Evolutionary conservation across 2,797 vertebrate genomes (phyloP).

Genomic region (Leuciscus waleckii): DNA sequence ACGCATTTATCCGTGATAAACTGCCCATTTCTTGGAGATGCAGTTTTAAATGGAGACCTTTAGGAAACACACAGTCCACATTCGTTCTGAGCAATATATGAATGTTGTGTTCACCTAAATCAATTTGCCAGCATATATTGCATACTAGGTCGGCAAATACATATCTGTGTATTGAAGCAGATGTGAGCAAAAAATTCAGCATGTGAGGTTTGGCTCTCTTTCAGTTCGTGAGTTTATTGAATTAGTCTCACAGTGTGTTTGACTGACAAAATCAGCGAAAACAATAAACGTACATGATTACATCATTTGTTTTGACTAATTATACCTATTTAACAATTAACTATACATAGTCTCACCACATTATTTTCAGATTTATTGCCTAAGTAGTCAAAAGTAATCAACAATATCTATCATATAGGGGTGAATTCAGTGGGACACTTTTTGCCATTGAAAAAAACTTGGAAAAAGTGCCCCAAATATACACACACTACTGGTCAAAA

Average conservation of each 20-base stretch:
- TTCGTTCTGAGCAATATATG: neutral
- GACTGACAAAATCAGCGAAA: conserved; percentile 6
- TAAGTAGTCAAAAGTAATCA: no score
- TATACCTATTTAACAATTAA: neutral
- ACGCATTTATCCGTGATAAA: conserved; percentile 19
- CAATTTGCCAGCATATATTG: neutral
- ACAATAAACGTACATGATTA: no score
- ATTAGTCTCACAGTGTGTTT: neutral
- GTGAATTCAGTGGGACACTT: no score
- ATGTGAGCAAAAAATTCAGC: neutral
- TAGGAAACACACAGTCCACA: neutral
- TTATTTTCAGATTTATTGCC: neutral
- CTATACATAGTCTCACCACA: neutral
- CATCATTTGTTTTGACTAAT: neutral
- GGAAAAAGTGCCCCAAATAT: no score
- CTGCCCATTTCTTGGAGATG: conserved; percentile 5
- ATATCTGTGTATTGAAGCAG: no score
- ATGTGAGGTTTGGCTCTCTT: neutral
- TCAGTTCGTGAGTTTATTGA: neutral
- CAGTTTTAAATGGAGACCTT: conserved; percentile 20
- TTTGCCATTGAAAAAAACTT: no score
- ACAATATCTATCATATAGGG: no score
- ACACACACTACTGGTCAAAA: no score
- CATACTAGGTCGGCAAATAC: no score
- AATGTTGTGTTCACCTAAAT: neutral